Evolutionary conservation across 2,797 vertebrate genomes (phyloP).

Genomic region (Intellagama lesueurii): DNA sequence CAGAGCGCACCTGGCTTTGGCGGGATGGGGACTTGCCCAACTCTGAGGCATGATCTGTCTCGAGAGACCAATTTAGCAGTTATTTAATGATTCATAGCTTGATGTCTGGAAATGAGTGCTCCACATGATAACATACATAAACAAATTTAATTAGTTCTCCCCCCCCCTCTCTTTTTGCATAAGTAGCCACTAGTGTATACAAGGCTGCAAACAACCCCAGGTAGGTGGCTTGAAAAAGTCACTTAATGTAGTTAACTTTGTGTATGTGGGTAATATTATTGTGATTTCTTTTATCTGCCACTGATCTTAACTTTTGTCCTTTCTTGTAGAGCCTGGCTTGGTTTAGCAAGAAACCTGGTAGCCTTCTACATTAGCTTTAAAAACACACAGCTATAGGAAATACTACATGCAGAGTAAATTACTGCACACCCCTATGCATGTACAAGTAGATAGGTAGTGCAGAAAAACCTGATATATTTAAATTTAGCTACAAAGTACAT

Average conservation of each 20-base stretch:
- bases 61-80: slow-evolving; percentile 95
- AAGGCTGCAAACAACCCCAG: slow-evolving; percentile 70
- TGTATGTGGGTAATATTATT: slow-evolving; percentile 20
- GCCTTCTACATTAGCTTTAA: background rate
- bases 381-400: background rate
- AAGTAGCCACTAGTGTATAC: slow-evolving; percentile 75
- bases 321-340: background rate
- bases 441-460: background rate
- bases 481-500: slow-evolving; percentile 16
- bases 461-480: slow-evolving; percentile 4
- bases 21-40: slow-evolving; percentile 88
- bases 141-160: slow-evolving; percentile 94
- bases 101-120: slow-evolving; percentile 92
- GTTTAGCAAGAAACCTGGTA: slow-evolving; percentile 4
- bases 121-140: slow-evolving; percentile 96
- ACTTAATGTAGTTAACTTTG: slow-evolving; percentile 56
- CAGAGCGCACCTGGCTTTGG: slow-evolving; percentile 88
- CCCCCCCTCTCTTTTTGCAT: slow-evolving; percentile 72
- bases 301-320: slow-evolving; percentile 17
- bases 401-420: background rate
- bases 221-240: slow-evolving; percentile 67
- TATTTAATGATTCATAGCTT: slow-evolving; percentile 97
- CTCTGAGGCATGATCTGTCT: slow-evolving; percentile 84
- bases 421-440: background rate
- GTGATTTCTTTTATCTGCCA: slow-evolving; percentile 52